Evolutionary conservation across 1,140 invertebrate genomes (phyloP), one percentile per base, ranked within the genome.

Genomic region (Pinna nobilis): DNA sequence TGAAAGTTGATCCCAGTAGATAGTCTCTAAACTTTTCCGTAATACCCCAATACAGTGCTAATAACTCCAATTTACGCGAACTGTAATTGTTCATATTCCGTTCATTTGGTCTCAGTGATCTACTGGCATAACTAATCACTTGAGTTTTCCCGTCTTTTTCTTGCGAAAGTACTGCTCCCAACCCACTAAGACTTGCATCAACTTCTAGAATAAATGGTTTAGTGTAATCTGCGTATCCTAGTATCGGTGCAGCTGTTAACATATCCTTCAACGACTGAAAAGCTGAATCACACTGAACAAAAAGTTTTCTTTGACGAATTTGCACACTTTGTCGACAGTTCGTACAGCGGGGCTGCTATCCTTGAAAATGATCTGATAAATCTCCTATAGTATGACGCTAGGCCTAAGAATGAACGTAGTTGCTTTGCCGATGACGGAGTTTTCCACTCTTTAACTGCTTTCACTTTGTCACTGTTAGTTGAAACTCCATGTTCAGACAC

Each of bases 101-200:
- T 63, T 64, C 60, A 20, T 28, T 47, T 28, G 39, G 60, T 41
- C 30, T 39, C 20, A 78, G 47, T 37, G 30, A 20, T 2, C 76
- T 23, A 32, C 39, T 70, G 5, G 76, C 72, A 39, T 66, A 77
- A 15, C 55, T 49, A 20, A 74, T 63, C 6, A 72, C 68, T n/a
- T 50, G 9, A 18, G 18, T 18, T 9, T 47, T 20, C 49, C 68
- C 76, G 23, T 75, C 39, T 23, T 70, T 51, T 23, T 75, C 41
- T 28, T 74, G 76, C 49, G 63, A 78, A 20, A 76, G 33, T 3
- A 84, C 84, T 15, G 77, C 80, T 18, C 83, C 83, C 13, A 85
- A 28, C 15, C 73, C 82, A 20, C 25, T 9, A 20, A 63, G 33
- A 59, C 77, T 78, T n/a, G 72, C 77, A 66, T 83, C 78, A 20